Base-by-base conservation (phyloP, 2,888 invertebrate genomes). In the Serrognathus titanus region DNA sequence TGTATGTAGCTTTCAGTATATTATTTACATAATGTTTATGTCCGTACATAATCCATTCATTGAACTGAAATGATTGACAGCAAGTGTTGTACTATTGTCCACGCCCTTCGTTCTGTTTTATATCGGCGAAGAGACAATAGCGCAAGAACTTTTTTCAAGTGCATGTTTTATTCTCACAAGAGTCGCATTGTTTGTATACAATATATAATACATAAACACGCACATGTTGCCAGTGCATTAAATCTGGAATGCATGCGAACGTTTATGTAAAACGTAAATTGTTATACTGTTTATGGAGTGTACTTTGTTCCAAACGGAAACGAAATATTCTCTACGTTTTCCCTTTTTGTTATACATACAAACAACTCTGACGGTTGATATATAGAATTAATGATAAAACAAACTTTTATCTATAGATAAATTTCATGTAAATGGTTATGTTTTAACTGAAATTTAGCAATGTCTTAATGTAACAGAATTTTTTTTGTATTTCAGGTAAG, bases 21-120 rank as follows among this genome's bases (percentile, higher is more conserved):
- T 43, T 43, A 43, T 43, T 11, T 13, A n/a, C 12, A 43, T 20
- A 43, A 16, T 11, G 16, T 43, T 43, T 43, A 43, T 11, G 12
- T 11, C n/a, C 43, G 43, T 16, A 43, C 43, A 43, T 58, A 51
- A 58, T 51, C 54, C 58, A 48, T 54, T 58, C 55, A 50, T 41
- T 51, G 37, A 53, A 10, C 50, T 36, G 35, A 40, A 55, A 46
- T 60, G 60, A 60, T 60, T 60, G 60, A 60, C 60, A 55, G 60
- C 38, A 48, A 60, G 60, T 60, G 60, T 54, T 48, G 53, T 49
- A 40, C 55, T 58, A 58, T 59, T 59, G 55, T 59, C 55, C 52
- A 55, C 48, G 49, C 59, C 54, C 49, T 58, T 49, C 31, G 55
- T 41, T 53, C 52, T 55, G 54, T 60, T 58, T 55, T 60, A 55